Percentiles rank a stretch among this genome's conserved stretches.
These are phyloP conservation scores for Chrysolina haemoptera DNA, from an alignment of 2,888 invertebrate genomes.

Conservation along the genomic window DNA sequence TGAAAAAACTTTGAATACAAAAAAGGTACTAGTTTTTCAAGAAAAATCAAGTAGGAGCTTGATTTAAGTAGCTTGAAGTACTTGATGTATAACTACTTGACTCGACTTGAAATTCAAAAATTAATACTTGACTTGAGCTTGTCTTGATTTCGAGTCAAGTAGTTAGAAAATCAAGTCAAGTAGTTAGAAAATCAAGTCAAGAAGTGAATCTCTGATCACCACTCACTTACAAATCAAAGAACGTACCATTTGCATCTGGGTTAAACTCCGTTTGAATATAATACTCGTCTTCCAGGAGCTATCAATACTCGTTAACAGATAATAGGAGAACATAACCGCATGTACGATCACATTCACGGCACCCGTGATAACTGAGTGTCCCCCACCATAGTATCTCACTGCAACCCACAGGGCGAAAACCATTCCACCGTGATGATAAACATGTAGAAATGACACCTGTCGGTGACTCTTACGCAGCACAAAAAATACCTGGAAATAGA, in stretches of 20 bases:
- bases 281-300: conserved; percentile 77
- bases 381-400: conserved; percentile 78
- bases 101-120: too few relatives aligned
- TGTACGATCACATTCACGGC: conserved; percentile 84
- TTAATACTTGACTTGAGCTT: too few relatives aligned
- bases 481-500: conserved; percentile 79
- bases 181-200: too few relatives aligned
- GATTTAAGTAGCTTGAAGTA: too few relatives aligned
- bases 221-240: too few relatives aligned
- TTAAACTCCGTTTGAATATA: conserved; percentile 91
- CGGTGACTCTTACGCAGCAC: conserved; percentile 86
- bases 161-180: too few relatives aligned
- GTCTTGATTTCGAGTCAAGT: too few relatives aligned
- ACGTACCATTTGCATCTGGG: conserved; percentile 84
- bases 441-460: conserved; percentile 89
- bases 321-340: conserved; percentile 86
- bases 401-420: conserved; percentile 77
- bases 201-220: too few relatives aligned
- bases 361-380: conserved; percentile 77
- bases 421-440: conserved; percentile 91
- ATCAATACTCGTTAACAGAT: conserved; percentile 81
- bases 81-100: too few relatives aligned
- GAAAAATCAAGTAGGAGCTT: too few relatives aligned
- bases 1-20: too few relatives aligned
- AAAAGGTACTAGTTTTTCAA: too few relatives aligned